A percentile compares a stretch with the other conserved stretches of the same genome.
These are phyloP conservation scores for Gnatocerus cornutus DNA, from an alignment of 2,888 invertebrate species.

Conservation along the genomic window DNA sequence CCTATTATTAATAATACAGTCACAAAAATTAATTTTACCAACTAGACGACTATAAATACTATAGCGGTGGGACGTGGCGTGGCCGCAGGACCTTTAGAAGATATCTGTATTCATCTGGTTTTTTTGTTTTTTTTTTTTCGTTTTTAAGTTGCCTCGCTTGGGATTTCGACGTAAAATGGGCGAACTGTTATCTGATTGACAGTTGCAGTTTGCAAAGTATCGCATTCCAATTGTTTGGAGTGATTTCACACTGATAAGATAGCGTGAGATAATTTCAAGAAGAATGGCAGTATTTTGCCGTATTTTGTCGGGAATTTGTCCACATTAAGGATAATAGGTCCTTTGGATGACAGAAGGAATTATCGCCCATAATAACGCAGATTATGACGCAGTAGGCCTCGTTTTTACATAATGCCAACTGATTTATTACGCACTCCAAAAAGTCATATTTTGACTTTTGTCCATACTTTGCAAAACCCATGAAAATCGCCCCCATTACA, in stretches of 20 bases:
- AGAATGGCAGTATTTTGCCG: not conserved
- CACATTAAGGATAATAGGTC: not conserved
- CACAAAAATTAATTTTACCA: constrained; percentile 50
- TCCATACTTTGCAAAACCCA: not conserved
- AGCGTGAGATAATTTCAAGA: not conserved
- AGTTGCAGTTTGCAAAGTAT: constrained; percentile 2
- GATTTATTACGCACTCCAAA: not conserved
- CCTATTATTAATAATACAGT: constrained; percentile 50
- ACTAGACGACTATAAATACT: constrained; percentile 48
- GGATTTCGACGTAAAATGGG: not conserved
- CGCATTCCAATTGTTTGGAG: not conserved
- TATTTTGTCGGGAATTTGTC: not conserved
- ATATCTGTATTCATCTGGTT: constrained; percentile 44
- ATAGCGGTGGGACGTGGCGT: constrained; percentile 42
- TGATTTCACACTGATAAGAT: not conserved
- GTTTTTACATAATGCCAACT: constrained; percentile 2
- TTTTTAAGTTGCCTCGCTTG: not conserved
- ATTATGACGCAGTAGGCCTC: not conserved
- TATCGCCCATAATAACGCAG: not conserved
- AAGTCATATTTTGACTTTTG: not conserved
- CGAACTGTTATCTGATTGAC: constrained; percentile 6
- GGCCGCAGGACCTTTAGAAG: constrained; percentile 43
- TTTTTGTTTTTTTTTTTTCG: constrained; percentile 17
- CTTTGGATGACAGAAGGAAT: not conserved
- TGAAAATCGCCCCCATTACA: not conserved